Conservation (phyloP, 2,113 vertebrate species). For the Zosterops japonicus region DNA sequence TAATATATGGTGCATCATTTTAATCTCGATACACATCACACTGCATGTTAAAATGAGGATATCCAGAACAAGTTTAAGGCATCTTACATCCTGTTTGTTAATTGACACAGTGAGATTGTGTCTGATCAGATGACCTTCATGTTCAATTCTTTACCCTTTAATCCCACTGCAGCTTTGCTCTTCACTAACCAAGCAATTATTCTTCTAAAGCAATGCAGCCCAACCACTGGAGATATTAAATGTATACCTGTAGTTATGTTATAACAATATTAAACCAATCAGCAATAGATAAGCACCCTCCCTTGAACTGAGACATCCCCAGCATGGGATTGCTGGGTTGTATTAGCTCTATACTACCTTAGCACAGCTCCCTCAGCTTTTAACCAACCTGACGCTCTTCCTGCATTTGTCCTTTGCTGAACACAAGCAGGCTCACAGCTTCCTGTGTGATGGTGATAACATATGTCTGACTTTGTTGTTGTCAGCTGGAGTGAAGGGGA, state of each 20-base stretch:
- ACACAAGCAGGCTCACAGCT: conserved; percentile 58
- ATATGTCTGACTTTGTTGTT: conserved; percentile 69
- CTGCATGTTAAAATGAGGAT: background rate
- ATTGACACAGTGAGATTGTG: background rate
- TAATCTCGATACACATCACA: background rate
- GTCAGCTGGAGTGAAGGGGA: conserved; percentile 65
- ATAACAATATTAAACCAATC: background rate
- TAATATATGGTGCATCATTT: background rate
- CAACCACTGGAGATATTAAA: background rate
- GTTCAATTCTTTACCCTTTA: background rate
- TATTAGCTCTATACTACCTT: background rate
- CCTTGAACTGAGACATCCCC: background rate
- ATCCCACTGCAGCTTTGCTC: background rate
- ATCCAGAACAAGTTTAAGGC: background rate
- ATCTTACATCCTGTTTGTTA: background rate
- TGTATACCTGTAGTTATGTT: background rate
- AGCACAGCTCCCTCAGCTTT: conserved; percentile 51
- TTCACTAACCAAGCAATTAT: background rate
- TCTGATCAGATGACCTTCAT: background rate
- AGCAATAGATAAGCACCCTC: background rate
- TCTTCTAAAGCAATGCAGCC: background rate
- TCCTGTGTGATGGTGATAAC: conserved; percentile 72
- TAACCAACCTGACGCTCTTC: conserved; percentile 73
- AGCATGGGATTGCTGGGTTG: background rate
- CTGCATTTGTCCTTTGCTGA: conserved; percentile 78